These are phyloP conservation scores for Pristionchus arcanus DNA, from an alignment of 2,888 invertebrate species.

Conservation along the genomic window DNA sequence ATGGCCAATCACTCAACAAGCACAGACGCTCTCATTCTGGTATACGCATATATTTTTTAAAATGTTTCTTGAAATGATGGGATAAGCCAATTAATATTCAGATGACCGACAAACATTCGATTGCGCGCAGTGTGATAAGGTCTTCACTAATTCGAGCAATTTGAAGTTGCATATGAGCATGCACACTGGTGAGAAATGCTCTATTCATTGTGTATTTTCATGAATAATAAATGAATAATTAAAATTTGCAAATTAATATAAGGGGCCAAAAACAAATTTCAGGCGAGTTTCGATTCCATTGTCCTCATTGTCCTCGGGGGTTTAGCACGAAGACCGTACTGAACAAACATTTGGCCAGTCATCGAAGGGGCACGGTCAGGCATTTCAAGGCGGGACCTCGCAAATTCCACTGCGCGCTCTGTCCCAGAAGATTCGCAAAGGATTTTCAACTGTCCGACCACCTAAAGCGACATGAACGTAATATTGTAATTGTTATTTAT, in stretches of 20 bases:
- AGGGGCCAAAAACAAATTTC: neutral
- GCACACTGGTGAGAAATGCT: neutral
- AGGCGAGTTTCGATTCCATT: neutral
- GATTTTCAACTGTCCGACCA: neutral
- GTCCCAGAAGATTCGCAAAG: neutral
- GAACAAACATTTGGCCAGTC: neutral
- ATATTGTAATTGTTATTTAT: neutral
- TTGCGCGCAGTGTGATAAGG: neutral
- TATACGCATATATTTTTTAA: neutral
- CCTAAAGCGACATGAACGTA: neutral
- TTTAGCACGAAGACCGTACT: neutral
- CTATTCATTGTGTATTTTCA: neutral
- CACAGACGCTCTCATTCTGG: neutral
- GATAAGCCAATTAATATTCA: neutral
- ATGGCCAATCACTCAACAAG: neutral
- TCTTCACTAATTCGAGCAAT: neutral
- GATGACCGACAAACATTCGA: neutral
- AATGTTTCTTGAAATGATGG: neutral
- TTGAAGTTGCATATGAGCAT: neutral
- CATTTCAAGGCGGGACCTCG: neutral
- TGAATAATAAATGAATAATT: no score
- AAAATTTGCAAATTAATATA: neutral
- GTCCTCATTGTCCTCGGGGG: neutral
- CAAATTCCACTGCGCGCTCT: neutral
- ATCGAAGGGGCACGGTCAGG: neutral